Base-by-base conservation (phyloP, 2,888 invertebrate species). In the Spisula subtruncata region DNA sequence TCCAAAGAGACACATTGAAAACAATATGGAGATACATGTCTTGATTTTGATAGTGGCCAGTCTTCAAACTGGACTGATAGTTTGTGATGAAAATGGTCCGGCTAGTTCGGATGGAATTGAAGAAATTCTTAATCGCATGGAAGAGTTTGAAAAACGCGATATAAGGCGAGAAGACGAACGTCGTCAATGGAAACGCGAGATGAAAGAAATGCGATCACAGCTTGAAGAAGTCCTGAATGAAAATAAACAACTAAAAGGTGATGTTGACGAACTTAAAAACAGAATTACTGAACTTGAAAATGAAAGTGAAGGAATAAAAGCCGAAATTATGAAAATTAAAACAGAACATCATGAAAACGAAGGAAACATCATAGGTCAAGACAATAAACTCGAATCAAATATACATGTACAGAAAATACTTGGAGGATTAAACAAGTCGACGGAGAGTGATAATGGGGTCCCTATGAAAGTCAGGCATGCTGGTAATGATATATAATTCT, bases 91-190 rank as follows among this genome's bases (percentile, higher is more conserved):
- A 0, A 0, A 71, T 10, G 32, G 29, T 18, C 14, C 14, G 2
- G 71, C 5, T 32, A 1, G 0, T 8, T 2, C 14, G 4, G 71
- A 12, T 71, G 32, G n/a, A 1, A 10, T 32, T 32, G 25, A 12
- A 12, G 10, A 71, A 0, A 18, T 71, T 12, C 12, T 71, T 10
- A 8, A 71, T n/a, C 71, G 71, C 71, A 8, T 71, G 32, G 32
- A 71, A 12, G 71, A 71, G 71, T 29, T 71, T 71, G 71, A 71
- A 71, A 71, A 71, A 71, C 29, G 71, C 16, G 71, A 71, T 0
- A 29, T 10, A 32, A 29, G 32, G 32, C 29, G 71, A 1, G 71
- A 71, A 29, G 8, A 12, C 1, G 71, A 71, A 18, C 60, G 60
- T 20, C 60, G n/a, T 20, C n/a, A n/a, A 6, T 60, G 60, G 60